Evolutionary conservation across 1,140 invertebrate genomes (phyloP), one percentile per base, ranked within the genome.

Genomic region (Temnothorax curvispinosus): DNA sequence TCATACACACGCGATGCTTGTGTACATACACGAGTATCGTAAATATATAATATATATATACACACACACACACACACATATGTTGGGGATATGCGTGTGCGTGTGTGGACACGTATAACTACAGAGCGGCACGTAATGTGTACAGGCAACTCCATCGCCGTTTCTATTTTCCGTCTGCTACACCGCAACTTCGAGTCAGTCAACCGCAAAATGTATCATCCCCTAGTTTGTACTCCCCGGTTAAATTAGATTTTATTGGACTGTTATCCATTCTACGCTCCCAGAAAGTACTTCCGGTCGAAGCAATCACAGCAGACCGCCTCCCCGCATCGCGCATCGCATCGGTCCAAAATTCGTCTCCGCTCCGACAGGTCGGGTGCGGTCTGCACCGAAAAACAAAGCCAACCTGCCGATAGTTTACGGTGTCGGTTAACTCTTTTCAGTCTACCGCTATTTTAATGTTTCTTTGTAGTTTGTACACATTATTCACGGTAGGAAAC

Each of bases 161-260:
- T 65, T 84, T 88, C 92, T 88, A 93, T 92, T 92, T 92, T 92
- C 92, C 88, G 87, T 91, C 88, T 87, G 88, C 81, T 85, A 86
- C 60, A 87, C 92, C 87, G 74, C 92, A 93, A 91, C 87, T 92
- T 91, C 85, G 88, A 91, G 90, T 92, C 92, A 88, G 86, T 90
- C 91, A 86, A 91, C 91, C 92, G 86, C 91, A 93, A 91, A 93
- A 92, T 93, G 92, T 90, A 93, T 92, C 92, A 92, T 90, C 90
- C 91, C 90, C 88, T 86, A 91, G 89, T 92, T 92, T 91, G 89
- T 92, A 85, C 86, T 89, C 89, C 71, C 89, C 56, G 92, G 92
- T 91, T 93, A 92, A 93, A 93, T 92, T 93, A 93, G 92, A 93
- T 93, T 93, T 93, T 93, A 93, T 93, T 90, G 92, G 89, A 92